Conservation (phyloP, 2,797 vertebrate genomes). For the Spinibarbus caldwelli region DNA sequence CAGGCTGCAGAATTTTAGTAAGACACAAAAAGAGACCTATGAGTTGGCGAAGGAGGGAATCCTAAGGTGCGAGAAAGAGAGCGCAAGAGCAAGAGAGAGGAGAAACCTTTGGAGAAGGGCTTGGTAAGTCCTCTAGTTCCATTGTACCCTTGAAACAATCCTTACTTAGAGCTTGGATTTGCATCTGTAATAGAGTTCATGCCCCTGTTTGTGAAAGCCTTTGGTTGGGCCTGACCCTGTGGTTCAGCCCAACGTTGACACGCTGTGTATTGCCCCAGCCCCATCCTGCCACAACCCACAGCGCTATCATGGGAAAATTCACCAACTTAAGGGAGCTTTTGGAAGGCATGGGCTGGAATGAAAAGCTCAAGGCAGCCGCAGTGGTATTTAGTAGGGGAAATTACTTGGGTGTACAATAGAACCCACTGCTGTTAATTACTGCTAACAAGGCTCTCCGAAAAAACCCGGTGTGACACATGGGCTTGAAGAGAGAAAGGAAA, state of each 20-base stretch:
- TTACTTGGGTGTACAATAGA: conserved; percentile 88
- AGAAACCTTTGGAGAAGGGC: conserved; percentile 54
- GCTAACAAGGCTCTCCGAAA: conserved; percentile 80
- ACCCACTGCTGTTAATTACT: conserved; percentile 89
- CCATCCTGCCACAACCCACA: conserved; percentile 71
- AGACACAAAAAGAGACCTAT: conserved; percentile 80
- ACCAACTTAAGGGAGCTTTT: conserved; percentile 77
- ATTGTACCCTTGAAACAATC: conserved; percentile 85
- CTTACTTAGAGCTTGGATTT: conserved; percentile 91
- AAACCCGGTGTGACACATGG: conserved; percentile 79
- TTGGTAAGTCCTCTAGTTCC: conserved; percentile 80
- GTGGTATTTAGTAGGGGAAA: conserved; percentile 89
- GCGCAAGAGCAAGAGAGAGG: conserved; percentile 47
- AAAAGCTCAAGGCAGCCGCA: conserved; percentile 87
- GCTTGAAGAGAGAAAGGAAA: conserved; percentile 75
- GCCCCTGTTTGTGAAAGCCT: conserved; percentile 88
- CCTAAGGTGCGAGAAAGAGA: conserved; percentile 49
- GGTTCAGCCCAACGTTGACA: conserved; percentile 81
- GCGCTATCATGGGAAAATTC: conserved; percentile 88
- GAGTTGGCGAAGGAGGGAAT: conserved; percentile 67
- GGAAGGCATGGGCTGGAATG: conserved; percentile 78
- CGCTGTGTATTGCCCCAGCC: conserved; percentile 71
- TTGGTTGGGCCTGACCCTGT: conserved; percentile 83
- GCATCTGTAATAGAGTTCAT: conserved; percentile 93
- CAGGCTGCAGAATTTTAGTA: conserved; percentile 85